phyloP scores from a whole-genome alignment of 2,797 vertebrate genomes.

The Spinus olivaceus region DNA sequence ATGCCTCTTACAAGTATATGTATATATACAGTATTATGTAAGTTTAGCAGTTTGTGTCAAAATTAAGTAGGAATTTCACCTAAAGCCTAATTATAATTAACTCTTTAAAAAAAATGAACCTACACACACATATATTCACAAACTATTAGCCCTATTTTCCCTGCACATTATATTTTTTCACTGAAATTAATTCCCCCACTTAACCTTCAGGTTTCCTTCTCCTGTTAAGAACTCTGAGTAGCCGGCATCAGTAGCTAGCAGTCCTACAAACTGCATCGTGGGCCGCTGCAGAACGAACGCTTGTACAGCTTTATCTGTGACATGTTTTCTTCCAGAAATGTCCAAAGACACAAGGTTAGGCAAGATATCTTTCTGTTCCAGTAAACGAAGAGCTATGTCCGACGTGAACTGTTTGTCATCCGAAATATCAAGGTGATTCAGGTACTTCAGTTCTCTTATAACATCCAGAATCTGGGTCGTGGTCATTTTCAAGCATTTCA shows the following conservation, averaged over 20 bases:
- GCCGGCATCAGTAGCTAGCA: conserved; percentile 95
- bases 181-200: conserved; percentile 13
- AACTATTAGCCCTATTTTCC: neutral
- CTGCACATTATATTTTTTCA: neutral
- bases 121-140: neutral
- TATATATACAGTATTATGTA: neutral
- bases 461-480: conserved; percentile 92
- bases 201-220: conserved; percentile 91
- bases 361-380: conserved; percentile 89
- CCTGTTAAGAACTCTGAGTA: conserved; percentile 95
- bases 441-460: conserved; percentile 77
- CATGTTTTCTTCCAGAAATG: conserved; percentile 93
- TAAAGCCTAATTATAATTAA: neutral
- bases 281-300: conserved; percentile 89
- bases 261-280: conserved; percentile 95
- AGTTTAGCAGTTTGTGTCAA: neutral
- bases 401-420: conserved; percentile 99
- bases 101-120: neutral
- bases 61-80: neutral
- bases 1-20: neutral
- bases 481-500: conserved; percentile 99
- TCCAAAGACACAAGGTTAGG: conserved; percentile 91
- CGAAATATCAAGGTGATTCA: conserved; percentile 95
- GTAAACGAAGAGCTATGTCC: conserved; percentile 92
- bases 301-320: conserved; percentile 90